Evolutionary conservation across 2,113 vertebrate genomes (phyloP).

Genomic region (Nothocercus julius): DNA sequence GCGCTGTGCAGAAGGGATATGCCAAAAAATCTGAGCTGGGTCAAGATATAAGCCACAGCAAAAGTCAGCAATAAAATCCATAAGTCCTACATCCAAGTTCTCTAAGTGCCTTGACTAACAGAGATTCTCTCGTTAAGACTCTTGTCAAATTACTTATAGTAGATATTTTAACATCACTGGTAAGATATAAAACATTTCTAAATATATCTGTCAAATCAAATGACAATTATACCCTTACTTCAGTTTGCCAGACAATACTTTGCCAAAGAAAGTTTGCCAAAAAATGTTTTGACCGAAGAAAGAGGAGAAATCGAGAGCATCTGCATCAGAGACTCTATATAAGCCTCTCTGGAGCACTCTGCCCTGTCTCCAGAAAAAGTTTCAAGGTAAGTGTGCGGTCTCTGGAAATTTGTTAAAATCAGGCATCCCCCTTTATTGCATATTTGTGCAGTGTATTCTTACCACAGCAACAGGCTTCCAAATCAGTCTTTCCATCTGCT

Average conservation of each 20-base stretch:
- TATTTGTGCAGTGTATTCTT: neutral
- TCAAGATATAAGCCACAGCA: neutral
- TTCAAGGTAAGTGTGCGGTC: conserved; percentile 73
- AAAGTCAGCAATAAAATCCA: neutral
- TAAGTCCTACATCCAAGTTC: conserved; percentile 39
- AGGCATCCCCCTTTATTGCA: neutral
- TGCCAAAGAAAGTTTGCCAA: conserved; percentile 61
- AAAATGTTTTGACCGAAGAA: conserved; percentile 71
- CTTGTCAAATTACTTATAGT: conserved; percentile 79
- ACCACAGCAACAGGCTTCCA: neutral
- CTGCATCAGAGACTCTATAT: conserved; percentile 78
- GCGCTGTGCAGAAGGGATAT: neutral
- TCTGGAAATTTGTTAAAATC: neutral
- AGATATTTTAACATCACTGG: conserved; percentile 77
- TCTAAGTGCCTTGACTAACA: conserved; percentile 22
- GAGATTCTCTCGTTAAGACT: conserved; percentile 40
- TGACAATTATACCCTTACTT: conserved; percentile 71
- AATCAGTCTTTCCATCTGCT: conserved; percentile 1
- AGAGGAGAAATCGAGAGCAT: conserved; percentile 72
- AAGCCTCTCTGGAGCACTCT: conserved; percentile 67
- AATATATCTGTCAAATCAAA: conserved; percentile 80
- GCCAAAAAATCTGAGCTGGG: neutral
- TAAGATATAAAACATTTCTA: conserved; percentile 78
- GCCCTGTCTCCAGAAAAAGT: conserved; percentile 61
- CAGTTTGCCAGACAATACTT: conserved; percentile 73